phyloP scores from a whole-genome alignment of 2,797 vertebrate species.

The Eleutherodactylus coqui region DNA sequence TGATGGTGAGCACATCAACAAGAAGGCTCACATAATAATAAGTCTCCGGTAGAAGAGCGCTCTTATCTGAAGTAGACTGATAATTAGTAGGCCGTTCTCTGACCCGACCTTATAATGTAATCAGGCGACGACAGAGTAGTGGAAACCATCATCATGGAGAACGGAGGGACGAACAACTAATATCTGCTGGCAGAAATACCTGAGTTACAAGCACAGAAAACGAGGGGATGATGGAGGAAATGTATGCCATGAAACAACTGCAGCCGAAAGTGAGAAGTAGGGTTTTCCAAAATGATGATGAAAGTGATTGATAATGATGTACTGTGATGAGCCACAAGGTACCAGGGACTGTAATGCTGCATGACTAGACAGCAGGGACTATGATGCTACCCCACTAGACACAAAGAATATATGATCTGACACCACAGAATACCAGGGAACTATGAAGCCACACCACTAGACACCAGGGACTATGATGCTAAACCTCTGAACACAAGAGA shows the following conservation, averaged over 20 bases:
- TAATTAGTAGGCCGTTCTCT: not conserved
- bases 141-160: not conserved
- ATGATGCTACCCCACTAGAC: not conserved
- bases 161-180: not conserved
- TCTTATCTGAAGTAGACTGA: not conserved
- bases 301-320: not conserved
- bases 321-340: not conserved
- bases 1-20: conserved; percentile 41
- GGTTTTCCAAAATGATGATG: not conserved
- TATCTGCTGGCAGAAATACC: not conserved
- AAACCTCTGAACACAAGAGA: not conserved
- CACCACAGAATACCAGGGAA: too few relatives aligned
- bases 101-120: not conserved
- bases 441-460: not conserved
- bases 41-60: not conserved
- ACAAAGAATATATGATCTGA: not conserved
- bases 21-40: conserved; percentile 16
- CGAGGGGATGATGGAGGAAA: not conserved
- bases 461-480: not conserved
- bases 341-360: not conserved
- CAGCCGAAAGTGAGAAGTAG: not conserved
- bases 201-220: not conserved
- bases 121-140: not conserved
- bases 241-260: not conserved
- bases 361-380: not conserved